Percentiles rank a stretch among this genome's conserved stretches.
phyloP scores from a whole-genome alignment of 2,113 vertebrate genomes.

The Embiotoca jacksoni region DNA sequence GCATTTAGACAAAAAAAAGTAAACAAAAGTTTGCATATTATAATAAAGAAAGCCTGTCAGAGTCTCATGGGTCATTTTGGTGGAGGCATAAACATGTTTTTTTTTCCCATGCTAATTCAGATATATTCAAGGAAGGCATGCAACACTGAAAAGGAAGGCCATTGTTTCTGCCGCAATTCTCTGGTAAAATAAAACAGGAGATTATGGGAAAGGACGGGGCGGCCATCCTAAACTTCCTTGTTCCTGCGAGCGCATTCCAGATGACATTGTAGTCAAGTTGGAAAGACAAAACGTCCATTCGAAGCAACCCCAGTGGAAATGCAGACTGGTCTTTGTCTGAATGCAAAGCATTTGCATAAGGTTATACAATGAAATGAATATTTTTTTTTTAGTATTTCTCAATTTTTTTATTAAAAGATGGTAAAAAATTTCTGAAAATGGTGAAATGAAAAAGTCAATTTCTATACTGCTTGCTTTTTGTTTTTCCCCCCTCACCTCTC shows the following conservation, averaged over 20 bases:
- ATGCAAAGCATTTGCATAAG: slow-evolving; percentile 69
- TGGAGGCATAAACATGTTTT: slow-evolving; percentile 49
- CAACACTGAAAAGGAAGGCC: slow-evolving; percentile 46
- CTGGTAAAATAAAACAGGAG: slow-evolving; percentile 59
- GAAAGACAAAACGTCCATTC: slow-evolving; percentile 59
- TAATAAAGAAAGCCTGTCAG: too few species aligned
- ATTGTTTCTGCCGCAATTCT: slow-evolving; percentile 53
- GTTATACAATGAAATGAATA: slow-evolving; percentile 46
- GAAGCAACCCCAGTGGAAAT: slow-evolving; percentile 42
- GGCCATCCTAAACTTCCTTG: slow-evolving; percentile 49
- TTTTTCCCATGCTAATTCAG: slow-evolving; percentile 43
- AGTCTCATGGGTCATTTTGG: slow-evolving; percentile 7
- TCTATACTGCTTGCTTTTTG: neutral
- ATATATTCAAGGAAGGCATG: slow-evolving; percentile 47
- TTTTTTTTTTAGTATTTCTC: slow-evolving; percentile 7
- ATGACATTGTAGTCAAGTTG: slow-evolving; percentile 56
- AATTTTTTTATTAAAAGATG: neutral
- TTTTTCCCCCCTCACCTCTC: slow-evolving; percentile 29
- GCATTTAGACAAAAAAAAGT: too few species aligned
- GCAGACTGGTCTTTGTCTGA: slow-evolving; percentile 45
- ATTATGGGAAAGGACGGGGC: slow-evolving; percentile 43
- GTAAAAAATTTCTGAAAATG: slow-evolving; percentile 32
- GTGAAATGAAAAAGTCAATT: slow-evolving; percentile 14
- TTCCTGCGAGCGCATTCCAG: slow-evolving; percentile 45
- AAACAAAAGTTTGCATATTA: too few species aligned